Percentiles rank a stretch among this genome's conserved stretches.
phyloP scores from a whole-genome alignment of 2,797 vertebrate species.

The Enteromius viviparus region DNA sequence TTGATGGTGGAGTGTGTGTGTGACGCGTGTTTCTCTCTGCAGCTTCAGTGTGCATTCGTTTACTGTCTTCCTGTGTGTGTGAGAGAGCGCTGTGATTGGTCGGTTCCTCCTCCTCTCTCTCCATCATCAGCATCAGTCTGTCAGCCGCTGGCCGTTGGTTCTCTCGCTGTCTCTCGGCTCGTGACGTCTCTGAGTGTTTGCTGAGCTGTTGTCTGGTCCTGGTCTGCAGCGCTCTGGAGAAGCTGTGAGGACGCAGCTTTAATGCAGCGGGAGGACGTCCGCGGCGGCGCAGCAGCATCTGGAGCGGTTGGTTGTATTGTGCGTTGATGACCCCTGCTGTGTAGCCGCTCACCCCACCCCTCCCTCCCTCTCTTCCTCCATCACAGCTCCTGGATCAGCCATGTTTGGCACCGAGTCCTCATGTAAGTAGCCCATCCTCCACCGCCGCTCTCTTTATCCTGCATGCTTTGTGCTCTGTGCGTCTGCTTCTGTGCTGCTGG shows the following conservation, averaged over 20 bases:
- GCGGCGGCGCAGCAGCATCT: conserved; percentile 15
- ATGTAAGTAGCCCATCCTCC: conserved; percentile 89
- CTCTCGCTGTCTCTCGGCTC: neutral
- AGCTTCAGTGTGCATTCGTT: neutral
- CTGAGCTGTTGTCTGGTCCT: conserved; percentile 4
- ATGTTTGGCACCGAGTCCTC: conserved; percentile 99
- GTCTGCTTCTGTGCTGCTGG: conserved; percentile 41
- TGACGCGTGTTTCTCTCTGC: neutral
- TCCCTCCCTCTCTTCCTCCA: conserved; percentile 73
- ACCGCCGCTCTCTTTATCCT: conserved; percentile 64
- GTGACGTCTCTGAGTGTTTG: neutral
- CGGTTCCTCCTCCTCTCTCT: conserved; percentile 4
- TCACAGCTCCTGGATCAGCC: conserved; percentile 91
- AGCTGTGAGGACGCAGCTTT: neutral
- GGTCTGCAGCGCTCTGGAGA: conserved; percentile 7
- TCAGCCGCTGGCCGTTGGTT: neutral
- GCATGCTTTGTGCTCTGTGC: conserved; percentile 53
- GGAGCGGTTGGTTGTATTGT: conserved; percentile 85
- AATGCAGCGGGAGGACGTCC: conserved; percentile 2
- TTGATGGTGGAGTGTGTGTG: too few species aligned
- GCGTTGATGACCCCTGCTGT: conserved; percentile 94
- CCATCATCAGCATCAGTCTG: conserved; percentile 23
- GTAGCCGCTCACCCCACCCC: conserved; percentile 79
- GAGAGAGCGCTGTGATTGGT: conserved; percentile 20
- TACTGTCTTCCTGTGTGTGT: neutral